These are phyloP conservation scores for Cosmia pyralina DNA, from an alignment of 2,888 invertebrate species.

Conservation along the genomic window DNA sequence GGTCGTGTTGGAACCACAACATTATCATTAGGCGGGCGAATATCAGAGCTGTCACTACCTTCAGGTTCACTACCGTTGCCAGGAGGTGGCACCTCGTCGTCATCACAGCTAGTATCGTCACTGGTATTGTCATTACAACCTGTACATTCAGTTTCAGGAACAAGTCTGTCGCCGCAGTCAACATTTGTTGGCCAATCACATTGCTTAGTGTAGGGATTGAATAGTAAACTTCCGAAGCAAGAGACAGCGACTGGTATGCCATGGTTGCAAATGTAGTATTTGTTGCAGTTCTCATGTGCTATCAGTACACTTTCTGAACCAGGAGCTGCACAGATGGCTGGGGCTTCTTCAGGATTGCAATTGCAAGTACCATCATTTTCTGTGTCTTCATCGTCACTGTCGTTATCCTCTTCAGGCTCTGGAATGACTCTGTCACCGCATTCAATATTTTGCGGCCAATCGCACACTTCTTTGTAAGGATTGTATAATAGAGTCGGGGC, in stretches of 20 bases:
- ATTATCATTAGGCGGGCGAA: constrained; percentile 2
- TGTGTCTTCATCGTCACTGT: constrained; percentile 32
- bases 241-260: constrained; percentile 61
- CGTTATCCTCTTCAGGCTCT: constrained; percentile 29
- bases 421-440: constrained; percentile 63
- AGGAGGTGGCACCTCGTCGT: not conserved
- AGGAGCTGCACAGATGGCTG: constrained; percentile 65
- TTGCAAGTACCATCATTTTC: constrained; percentile 56
- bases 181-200: constrained; percentile 71
- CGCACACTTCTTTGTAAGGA: constrained; percentile 64
- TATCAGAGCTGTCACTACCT: constrained; percentile 15
- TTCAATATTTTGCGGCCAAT: constrained; percentile 66
- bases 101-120: constrained; percentile 35
- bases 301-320: constrained; percentile 66
- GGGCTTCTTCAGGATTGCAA: constrained; percentile 67
- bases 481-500: constrained; percentile 62
- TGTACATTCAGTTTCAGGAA: constrained; percentile 52
- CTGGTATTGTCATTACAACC: constrained; percentile 38
- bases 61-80: constrained; percentile 9
- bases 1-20: constrained; percentile 6
- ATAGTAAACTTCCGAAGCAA: constrained; percentile 63
- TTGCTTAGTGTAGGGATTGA: constrained; percentile 60
- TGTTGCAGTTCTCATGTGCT: constrained; percentile 73
- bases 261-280: constrained; percentile 69
- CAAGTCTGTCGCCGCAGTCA: constrained; percentile 66